Percentiles rank a stretch among this genome's conserved stretches.
These are phyloP conservation scores for Lepas anatifera DNA, from an alignment of 2,888 invertebrate genomes.

Conservation along the genomic window DNA sequence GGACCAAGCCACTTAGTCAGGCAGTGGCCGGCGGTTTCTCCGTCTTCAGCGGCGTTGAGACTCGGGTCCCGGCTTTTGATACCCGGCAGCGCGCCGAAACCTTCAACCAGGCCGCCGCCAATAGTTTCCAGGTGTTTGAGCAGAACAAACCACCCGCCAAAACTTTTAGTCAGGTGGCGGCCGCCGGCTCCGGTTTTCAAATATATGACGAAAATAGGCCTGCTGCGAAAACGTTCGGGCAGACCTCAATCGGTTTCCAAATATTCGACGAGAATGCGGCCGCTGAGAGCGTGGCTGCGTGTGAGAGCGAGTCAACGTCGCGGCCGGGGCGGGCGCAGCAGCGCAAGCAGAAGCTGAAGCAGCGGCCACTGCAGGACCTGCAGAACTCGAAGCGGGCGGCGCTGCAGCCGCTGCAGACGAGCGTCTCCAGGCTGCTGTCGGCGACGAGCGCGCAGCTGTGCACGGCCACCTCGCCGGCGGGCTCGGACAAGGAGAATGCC, in stretches of 20 bases:
- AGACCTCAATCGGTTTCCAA: neutral
- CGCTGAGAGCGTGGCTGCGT: neutral
- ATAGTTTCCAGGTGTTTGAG: too few species aligned
- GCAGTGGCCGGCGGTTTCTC: too few species aligned
- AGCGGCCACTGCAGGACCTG: slow-evolving; percentile 10
- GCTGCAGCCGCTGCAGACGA: slow-evolving; percentile 2
- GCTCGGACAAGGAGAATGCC: neutral
- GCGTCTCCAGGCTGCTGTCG: neutral
- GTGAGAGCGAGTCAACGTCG: neutral
- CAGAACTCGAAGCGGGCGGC: slow-evolving; percentile 2
- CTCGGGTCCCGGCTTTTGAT: too few species aligned
- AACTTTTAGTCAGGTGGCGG: neutral
- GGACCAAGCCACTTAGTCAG: neutral
- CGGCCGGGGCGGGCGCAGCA: neutral
- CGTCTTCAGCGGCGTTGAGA: too few species aligned
- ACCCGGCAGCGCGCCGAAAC: too few species aligned
- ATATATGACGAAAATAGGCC: neutral
- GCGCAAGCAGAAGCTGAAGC: slow-evolving; percentile 11
- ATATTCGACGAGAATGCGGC: neutral
- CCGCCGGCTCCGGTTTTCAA: neutral
- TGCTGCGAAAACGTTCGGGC: too few species aligned
- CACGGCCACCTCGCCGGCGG: neutral
- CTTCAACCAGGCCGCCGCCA: too few species aligned
- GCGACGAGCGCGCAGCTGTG: too few species aligned
- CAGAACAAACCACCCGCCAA: neutral